Evolutionary conservation across 2,888 invertebrate genomes (phyloP).

Genomic region (Poecilus cupreus): DNA sequence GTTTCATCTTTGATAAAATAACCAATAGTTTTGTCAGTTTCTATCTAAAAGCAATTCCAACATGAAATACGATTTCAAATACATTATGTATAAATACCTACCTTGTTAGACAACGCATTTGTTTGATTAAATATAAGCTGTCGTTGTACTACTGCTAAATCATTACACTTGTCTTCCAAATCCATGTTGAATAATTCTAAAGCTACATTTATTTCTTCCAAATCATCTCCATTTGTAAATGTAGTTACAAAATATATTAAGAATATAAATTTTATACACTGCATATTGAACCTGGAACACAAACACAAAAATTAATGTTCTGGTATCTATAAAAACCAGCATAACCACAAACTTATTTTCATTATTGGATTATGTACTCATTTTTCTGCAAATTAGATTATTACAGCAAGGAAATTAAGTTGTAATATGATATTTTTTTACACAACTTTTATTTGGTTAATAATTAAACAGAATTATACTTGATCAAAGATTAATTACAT

Average conservation of each 20-base stretch:
- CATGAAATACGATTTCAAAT: constrained; percentile 10
- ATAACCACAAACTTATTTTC: too few relatives aligned
- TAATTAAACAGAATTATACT: background rate
- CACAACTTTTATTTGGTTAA: background rate
- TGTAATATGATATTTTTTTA: background rate
- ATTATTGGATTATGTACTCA: too few relatives aligned
- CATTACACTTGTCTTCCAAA: constrained; percentile 65
- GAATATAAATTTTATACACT: constrained; percentile 2
- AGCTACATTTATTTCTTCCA: constrained; percentile 61
- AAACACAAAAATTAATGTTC: background rate
- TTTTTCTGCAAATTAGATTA: too few relatives aligned
- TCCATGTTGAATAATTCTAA: constrained; percentile 65
- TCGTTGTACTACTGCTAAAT: constrained; percentile 61
- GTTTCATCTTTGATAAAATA: constrained; percentile 73
- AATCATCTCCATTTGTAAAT: constrained; percentile 39
- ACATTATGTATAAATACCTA: constrained; percentile 60
- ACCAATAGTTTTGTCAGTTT: constrained; percentile 74
- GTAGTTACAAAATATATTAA: constrained; percentile 22
- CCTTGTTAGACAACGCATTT: constrained; percentile 65
- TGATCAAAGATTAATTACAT: background rate
- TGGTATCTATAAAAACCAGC: too few relatives aligned
- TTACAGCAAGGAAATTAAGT: too few relatives aligned
- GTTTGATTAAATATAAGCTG: constrained; percentile 69
- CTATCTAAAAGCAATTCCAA: constrained; percentile 65
- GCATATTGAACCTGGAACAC: constrained; percentile 30